Conservation (phyloP, 2,888 invertebrate species). For the Chaitophorus viminalis region DNA sequence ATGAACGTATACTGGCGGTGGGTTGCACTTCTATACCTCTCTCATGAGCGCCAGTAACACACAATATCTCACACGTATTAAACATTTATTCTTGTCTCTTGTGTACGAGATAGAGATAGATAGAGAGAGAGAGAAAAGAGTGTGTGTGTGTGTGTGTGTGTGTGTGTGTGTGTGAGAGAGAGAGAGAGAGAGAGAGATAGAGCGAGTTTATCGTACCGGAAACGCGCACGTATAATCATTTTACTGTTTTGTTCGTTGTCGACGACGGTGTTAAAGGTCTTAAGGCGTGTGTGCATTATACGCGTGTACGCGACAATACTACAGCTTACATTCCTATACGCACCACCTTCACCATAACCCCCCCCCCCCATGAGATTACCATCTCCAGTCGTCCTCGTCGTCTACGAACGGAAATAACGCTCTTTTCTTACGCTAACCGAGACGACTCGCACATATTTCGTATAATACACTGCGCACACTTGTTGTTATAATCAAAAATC, state of each 20-base stretch:
- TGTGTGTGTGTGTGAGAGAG: background rate
- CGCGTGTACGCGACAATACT: background rate
- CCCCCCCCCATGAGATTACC: background rate
- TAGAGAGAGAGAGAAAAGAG: background rate
- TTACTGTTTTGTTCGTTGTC: conserved; percentile 20
- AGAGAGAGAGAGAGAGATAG: background rate
- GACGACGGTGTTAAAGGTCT: conserved; percentile 33
- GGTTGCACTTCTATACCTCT: background rate
- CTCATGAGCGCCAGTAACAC: conserved; percentile 14
- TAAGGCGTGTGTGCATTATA: conserved; percentile 3
- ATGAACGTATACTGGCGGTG: background rate
- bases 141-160: too few relatives aligned
- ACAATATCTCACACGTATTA: conserved; percentile 32
- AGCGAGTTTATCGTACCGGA: conserved; percentile 27
- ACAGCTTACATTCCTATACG: background rate
- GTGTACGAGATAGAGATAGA: background rate
- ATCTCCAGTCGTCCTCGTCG: background rate
- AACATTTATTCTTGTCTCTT: conserved; percentile 28
- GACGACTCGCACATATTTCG: background rate
- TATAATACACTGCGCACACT: conserved; percentile 7
- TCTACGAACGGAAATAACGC: background rate
- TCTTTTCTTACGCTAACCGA: conserved; percentile 31
- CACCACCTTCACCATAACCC: background rate
- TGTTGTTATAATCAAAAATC: conserved; percentile 52
- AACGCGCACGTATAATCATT: conserved; percentile 33